Percentiles rank a stretch among this genome's conserved stretches.
Evolutionary conservation across 2,797 vertebrate genomes (phyloP).

Genomic region (Pseudomugil tenellus): DNA sequence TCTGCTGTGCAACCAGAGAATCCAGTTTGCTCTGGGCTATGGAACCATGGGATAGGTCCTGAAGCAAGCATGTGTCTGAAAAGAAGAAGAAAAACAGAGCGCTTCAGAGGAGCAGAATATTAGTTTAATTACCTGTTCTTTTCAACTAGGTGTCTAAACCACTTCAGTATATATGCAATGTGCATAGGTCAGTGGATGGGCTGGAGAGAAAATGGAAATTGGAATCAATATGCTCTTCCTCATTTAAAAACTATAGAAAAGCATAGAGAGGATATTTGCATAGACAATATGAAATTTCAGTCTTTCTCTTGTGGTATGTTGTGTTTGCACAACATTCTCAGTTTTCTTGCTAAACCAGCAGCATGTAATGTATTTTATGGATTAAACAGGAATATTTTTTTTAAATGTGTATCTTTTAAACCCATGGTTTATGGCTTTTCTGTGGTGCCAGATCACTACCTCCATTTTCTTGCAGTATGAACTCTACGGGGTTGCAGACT

Average conservation of each 20-base stretch:
- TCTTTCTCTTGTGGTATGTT: not conserved
- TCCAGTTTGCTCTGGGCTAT: constrained; percentile 85
- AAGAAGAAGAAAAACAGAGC: constrained; percentile 8
- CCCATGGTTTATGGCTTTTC: not conserved
- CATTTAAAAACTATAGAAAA: not conserved
- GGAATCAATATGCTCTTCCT: not conserved
- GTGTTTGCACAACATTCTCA: not conserved
- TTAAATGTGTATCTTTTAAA: constrained; percentile 3
- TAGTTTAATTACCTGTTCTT: constrained; percentile 5
- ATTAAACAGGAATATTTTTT: not conserved
- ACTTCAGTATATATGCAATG: not conserved
- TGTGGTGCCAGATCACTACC: constrained; percentile 66
- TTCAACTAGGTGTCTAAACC: constrained; percentile 4
- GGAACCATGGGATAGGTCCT: constrained; percentile 85
- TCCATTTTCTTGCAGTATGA: constrained; percentile 88
- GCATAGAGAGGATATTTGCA: not conserved
- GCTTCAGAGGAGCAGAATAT: constrained; percentile 21
- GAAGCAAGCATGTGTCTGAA: constrained; percentile 86
- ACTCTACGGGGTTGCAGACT: constrained; percentile 88
- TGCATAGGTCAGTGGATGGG: not conserved
- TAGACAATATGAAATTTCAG: constrained; percentile 4
- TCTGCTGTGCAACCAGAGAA: constrained; percentile 84
- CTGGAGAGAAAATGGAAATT: constrained; percentile 1
- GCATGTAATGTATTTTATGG: not conserved
- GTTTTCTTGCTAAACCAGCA: not conserved